Evolutionary conservation across 2,797 vertebrate species (phyloP), one percentile per base, ranked within the genome.

Genomic region (Poeciliopsis infans): DNA sequence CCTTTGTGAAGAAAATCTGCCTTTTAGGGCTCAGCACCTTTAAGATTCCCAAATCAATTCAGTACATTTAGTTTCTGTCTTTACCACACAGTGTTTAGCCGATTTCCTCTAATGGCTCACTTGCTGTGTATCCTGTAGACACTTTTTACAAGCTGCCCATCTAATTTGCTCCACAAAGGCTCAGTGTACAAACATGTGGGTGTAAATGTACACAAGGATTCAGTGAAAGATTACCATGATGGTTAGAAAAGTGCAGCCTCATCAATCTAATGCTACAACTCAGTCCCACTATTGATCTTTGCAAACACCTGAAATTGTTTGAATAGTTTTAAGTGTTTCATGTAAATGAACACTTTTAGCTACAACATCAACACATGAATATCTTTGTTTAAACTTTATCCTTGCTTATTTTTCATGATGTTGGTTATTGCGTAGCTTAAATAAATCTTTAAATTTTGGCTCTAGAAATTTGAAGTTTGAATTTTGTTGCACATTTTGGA

Each of bases 101-200:
- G 6, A 64, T 18, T 64, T 64, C 4, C 0, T 45, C 41, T 69
- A 39, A 2, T 69, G 11, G 4, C 20, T n/a, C 36, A n/a, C 23
- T 69, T 23, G 4, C 39, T n/a, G 33, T 66, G 20, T 39, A 41
- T 66, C 39, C 11, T 23, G 61, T 3, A 39, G 66, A 70, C 23
- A 25, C 23, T 23, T 49, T 49, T 49, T 49, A 49, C 70, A 72
- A 11, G 28, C 31, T 23, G 8, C 72, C 59, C 43, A 3, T 74
- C 49, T 72, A 11, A 53, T 41, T 73, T 25, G 49, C n/a, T 7
- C 28, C 49, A 77, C 72, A 69, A 82, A 79, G 73, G 20, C 3
- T 23, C 41, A 55, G 18, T 70, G 47, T 73, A 39, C 57, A 46
- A 13, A 20, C 45, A 25, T 46, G 57, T 64, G 43, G 31, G 7